phyloP scores from a whole-genome alignment of 2,888 invertebrate species.

The Himalopsyche japonica region DNA sequence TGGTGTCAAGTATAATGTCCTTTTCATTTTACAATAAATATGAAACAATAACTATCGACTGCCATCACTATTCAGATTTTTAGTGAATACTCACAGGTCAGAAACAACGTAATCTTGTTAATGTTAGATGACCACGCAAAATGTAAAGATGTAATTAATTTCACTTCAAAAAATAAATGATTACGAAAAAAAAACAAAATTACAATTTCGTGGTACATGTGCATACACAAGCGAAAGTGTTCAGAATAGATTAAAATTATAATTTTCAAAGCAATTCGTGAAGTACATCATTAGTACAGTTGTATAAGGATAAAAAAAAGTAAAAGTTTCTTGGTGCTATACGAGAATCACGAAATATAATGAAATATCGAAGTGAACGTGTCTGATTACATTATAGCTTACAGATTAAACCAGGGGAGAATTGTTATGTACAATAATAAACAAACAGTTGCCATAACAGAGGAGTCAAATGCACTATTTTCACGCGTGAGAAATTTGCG shows the following conservation, averaged over 20 bases:
- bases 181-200: neutral
- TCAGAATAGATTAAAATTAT: neutral
- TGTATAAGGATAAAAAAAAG: conserved; percentile 7
- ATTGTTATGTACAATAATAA: neutral
- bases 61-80: too few relatives aligned
- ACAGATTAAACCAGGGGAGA: neutral
- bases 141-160: neutral
- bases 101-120: too few relatives aligned
- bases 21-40: too few relatives aligned
- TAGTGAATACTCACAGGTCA: too few relatives aligned
- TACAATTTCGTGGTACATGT: neutral
- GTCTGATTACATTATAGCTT: neutral
- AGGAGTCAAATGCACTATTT: too few relatives aligned
- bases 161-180: neutral
- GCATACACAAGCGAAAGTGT: neutral
- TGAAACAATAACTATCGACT: too few relatives aligned
- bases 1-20: too few relatives aligned
- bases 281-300: neutral
- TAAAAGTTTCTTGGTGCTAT: conserved; percentile 7
- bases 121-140: too few relatives aligned
- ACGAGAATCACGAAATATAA: conserved; percentile 17
- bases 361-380: conserved; percentile 20
- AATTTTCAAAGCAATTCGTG: neutral
- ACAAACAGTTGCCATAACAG: neutral
- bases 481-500: too few relatives aligned